Evolutionary conservation across 2,797 vertebrate genomes (phyloP).

Genomic region (Squalus acanthias): DNA sequence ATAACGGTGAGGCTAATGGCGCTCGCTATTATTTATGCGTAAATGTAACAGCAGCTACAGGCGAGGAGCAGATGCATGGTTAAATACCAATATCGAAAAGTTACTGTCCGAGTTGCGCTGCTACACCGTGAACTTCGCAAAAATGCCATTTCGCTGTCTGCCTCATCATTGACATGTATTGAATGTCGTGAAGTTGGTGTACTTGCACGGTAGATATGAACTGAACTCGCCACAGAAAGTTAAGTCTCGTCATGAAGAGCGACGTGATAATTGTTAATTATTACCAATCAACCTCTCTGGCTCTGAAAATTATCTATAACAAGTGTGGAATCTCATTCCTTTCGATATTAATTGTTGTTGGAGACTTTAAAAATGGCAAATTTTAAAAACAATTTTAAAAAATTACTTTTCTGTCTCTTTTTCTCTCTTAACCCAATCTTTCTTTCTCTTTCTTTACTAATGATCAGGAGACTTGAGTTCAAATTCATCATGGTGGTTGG

Average conservation of each 20-base stretch:
- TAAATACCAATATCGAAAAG: neutral
- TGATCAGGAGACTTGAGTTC: too few relatives aligned
- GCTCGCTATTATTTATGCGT: neutral
- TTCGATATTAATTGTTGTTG: too few relatives aligned
- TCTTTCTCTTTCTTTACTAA: too few relatives aligned
- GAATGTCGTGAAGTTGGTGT: neutral
- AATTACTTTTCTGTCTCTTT: too few relatives aligned
- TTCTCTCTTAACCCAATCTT: too few relatives aligned
- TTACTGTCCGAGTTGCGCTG: neutral
- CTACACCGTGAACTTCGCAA: neutral
- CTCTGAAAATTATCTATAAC: neutral
- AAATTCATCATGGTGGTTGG: too few relatives aligned
- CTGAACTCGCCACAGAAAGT: neutral
- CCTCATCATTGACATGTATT: neutral
- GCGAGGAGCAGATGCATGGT: neutral
- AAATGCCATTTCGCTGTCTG: neutral
- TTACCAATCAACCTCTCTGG: neutral
- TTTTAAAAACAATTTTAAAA: too few relatives aligned
- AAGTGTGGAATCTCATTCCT: neutral
- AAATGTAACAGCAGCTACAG: neutral
- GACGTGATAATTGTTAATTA: neutral
- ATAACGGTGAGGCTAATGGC: neutral
- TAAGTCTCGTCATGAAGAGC: neutral
- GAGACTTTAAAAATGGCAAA: too few relatives aligned
- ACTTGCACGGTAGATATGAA: neutral